phyloP scores from a whole-genome alignment of 2,888 invertebrate species.

The Drosophila tripunctata region DNA sequence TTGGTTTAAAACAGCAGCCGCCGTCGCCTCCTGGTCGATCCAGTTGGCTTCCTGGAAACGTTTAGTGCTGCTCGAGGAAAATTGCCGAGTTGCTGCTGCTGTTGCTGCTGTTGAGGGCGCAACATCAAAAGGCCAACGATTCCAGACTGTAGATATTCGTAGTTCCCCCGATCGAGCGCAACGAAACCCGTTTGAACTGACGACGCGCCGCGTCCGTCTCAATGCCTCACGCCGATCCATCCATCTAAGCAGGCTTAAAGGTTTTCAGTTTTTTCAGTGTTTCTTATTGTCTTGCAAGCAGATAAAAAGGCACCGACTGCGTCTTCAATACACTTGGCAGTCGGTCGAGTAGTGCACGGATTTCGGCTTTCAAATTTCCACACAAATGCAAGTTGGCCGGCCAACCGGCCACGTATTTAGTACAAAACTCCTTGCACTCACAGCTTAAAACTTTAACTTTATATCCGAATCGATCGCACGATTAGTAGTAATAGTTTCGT shows the following conservation, averaged over 20 bases:
- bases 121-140: slow-evolving; percentile 74
- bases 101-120: slow-evolving; percentile 51
- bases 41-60: slow-evolving; percentile 65
- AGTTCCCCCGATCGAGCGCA: slow-evolving; percentile 55
- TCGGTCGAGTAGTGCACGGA: slow-evolving; percentile 5
- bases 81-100: slow-evolving; percentile 1
- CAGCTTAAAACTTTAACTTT: no score
- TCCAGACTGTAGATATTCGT: slow-evolving; percentile 38
- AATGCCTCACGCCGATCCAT: slow-evolving; percentile 72
- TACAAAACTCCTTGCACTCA: slow-evolving; percentile 23
- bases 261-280: slow-evolving; percentile 32
- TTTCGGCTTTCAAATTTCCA: slow-evolving; percentile 11
- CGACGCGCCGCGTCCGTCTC: slow-evolving; percentile 60
- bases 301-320: slow-evolving; percentile 72
- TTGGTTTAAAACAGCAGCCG: slow-evolving; percentile 43
- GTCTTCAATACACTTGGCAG: slow-evolving; percentile 16
- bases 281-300: slow-evolving; percentile 18
- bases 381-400: slow-evolving; percentile 52
- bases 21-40: slow-evolving; percentile 50
- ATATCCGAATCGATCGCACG: no score
- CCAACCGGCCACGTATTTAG: slow-evolving; percentile 72
- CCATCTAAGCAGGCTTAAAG: slow-evolving; percentile 71
- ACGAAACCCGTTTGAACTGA: slow-evolving; percentile 68
- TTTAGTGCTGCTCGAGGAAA: slow-evolving; percentile 53
- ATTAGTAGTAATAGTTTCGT: background rate